Percentiles rank a stretch among this genome's conserved stretches.
phyloP scores from a whole-genome alignment of 2,797 vertebrate species.

The Malurus leucopterus region DNA sequence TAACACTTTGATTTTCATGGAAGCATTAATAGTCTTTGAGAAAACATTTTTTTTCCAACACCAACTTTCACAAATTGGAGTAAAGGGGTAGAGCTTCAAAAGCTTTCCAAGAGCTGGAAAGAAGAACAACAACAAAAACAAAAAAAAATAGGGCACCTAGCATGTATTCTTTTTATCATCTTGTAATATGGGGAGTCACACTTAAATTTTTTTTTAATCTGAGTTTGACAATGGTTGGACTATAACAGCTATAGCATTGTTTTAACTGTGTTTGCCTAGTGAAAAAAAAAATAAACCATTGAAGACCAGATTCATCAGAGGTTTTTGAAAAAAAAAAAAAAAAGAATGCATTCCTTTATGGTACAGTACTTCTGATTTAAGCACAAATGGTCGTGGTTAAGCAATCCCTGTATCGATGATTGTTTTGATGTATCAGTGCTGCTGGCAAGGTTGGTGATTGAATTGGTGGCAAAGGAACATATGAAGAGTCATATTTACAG shows the following conservation, averaged over 20 bases:
- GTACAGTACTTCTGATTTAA: not conserved
- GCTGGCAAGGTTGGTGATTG: not conserved
- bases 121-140: fast-evolving
- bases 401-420: not conserved
- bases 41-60: not conserved
- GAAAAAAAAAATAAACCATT: not conserved
- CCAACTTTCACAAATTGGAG: not conserved
- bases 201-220: not conserved
- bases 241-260: not conserved
- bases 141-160: not conserved
- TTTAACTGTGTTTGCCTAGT: not conserved
- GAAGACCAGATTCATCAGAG: not conserved
- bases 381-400: not conserved
- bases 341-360: not conserved
- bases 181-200: not conserved
- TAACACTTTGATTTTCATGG: not conserved
- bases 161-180: not conserved
- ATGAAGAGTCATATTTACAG: not conserved
- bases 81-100: not conserved
- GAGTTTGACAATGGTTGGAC: not conserved
- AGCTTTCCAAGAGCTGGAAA: not conserved
- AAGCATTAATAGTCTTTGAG: not conserved
- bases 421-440: not conserved
- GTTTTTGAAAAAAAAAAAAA: not conserved
- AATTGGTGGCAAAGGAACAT: not conserved